Evolutionary conservation across 2,113 vertebrate species (phyloP), one percentile per base, ranked within the genome.

Genomic region (Spermophilus dauricus): DNA sequence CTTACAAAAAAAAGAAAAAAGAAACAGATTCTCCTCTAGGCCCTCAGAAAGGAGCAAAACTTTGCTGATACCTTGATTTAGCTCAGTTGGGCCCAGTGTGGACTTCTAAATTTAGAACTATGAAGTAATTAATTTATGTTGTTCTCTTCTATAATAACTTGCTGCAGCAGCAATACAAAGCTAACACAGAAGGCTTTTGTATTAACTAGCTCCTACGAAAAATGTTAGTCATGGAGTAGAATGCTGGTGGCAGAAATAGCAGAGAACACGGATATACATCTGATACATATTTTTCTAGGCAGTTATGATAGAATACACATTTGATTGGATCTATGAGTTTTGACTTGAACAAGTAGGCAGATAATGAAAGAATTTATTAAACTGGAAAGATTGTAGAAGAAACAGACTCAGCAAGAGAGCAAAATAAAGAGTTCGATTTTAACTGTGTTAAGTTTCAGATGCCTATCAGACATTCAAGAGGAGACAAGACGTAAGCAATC

Each of bases 281-380:
- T 86, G 5, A 76, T 18, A 86, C 12, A 51, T 5, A 51, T 42
- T 87, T 72, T 91, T 58, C 28, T 16, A 73, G 39, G 67, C 10
- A 51, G 2, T 95, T 89, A 58, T 86, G 4, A 85, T 51, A 70
- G 17, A 13, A n/a, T 16, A 84, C 45, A 26, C 16, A 70, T 10
- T 96, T 12, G 13, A 75, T 22, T 82, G 56, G 12, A 53, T 84
- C n/a, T 77, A 42, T 39, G 8, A 20, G 10, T 72, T 94, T 92
- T 85, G 22, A 95, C 30, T 96, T 56, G 7, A 96, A 45, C 18
- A 94, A 75, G 42, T 34, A 94, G 34, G 10, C 20, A 78, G 20
- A n/a, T 73, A 70, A 88, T 56, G 30, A 82, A 20, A 78, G 45
- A 51, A 86, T 13, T 32, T 69, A 81, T 96, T 93, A 73, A 78